Percentiles rank a stretch among this genome's conserved stretches.
Conservation (phyloP, 2,113 vertebrate genomes). For the Acanthisitta chloris region DNA sequence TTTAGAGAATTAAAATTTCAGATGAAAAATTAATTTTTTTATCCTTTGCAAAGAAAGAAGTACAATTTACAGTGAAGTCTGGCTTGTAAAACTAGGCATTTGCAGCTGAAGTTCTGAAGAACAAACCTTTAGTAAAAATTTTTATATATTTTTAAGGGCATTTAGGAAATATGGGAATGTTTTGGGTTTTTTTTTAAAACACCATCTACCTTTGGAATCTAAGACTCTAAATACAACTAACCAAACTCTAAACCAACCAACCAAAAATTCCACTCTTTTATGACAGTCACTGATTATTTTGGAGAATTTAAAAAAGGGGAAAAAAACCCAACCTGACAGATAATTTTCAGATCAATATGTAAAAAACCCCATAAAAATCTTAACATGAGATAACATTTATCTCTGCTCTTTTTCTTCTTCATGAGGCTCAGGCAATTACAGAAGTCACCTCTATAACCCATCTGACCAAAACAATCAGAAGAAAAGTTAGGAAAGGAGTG, state of each 20-base stretch:
- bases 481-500: neutral
- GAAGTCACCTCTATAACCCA: neutral
- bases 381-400: neutral
- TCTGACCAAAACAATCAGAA: neutral
- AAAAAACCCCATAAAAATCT: neutral
- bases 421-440: neutral
- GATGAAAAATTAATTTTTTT: neutral
- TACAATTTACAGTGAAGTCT: neutral
- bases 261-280: too few species aligned
- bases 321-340: neutral
- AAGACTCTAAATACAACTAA: neutral
- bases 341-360: neutral
- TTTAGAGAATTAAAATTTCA: neutral
- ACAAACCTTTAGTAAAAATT: neutral
- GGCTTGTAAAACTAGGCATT: neutral
- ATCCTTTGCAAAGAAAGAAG: neutral
- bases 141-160: neutral
- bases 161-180: neutral
- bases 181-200: neutral
- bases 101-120: neutral
- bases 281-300: neutral
- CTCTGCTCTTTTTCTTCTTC: neutral
- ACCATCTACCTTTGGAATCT: neutral
- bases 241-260: too few species aligned
- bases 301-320: neutral